Evolutionary conservation across 2,888 invertebrate species (phyloP).

Genomic region (Dichetophora obliterata): DNA sequence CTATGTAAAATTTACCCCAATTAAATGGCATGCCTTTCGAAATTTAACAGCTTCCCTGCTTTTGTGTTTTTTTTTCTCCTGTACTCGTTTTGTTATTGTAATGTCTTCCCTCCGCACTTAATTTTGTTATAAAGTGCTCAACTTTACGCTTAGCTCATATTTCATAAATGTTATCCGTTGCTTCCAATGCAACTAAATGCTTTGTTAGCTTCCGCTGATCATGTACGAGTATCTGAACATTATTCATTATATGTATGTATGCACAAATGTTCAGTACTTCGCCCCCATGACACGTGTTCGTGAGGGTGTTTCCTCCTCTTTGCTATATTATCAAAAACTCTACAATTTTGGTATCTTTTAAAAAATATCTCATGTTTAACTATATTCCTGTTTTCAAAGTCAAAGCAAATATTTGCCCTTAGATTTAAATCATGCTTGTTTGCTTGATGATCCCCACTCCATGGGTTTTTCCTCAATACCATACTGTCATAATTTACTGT

Average conservation of each 20-base stretch:
- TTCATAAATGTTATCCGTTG: slow-evolving; percentile 1
- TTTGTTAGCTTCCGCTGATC: slow-evolving; percentile 1
- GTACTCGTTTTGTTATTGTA: not conserved
- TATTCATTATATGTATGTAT: too few relatives aligned
- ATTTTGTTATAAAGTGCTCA: not conserved
- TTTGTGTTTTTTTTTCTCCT: too few relatives aligned
- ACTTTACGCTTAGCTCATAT: not conserved
- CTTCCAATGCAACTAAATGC: not conserved
- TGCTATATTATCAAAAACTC: not conserved
- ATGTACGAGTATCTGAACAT: not conserved
- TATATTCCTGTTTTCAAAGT: slow-evolving; percentile 48
- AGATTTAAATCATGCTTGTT: slow-evolving; percentile 56
- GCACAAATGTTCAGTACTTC: too few relatives aligned
- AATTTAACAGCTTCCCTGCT: not conserved
- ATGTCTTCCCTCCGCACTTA: not conserved
- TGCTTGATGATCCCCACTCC: slow-evolving; percentile 24
- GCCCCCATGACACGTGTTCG: too few relatives aligned
- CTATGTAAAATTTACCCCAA: not conserved
- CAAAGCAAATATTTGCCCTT: slow-evolving; percentile 60
- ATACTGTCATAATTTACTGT: too few relatives aligned
- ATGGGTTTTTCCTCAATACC: not conserved
- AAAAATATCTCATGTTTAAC: not conserved
- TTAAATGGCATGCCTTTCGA: not conserved
- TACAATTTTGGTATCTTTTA: not conserved
- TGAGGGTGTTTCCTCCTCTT: too few relatives aligned